Evolutionary conservation across 2,888 invertebrate species (phyloP), one percentile per base, ranked within the genome.

Genomic region (Trichopria drosophilae): DNA sequence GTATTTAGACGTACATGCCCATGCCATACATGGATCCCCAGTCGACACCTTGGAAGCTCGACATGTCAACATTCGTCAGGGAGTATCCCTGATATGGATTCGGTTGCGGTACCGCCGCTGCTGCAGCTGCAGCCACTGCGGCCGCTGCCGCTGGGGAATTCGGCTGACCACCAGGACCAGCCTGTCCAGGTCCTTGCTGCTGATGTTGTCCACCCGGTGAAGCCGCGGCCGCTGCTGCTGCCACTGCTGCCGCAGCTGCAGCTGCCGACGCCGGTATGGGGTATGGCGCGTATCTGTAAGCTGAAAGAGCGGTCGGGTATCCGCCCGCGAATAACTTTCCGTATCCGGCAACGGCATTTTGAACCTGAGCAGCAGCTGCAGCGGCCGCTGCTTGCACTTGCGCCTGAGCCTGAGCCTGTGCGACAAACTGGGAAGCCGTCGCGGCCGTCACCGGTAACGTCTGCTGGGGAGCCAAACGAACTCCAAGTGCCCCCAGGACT

Each of bases 1-100:
- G 32, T 36, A 22, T 76, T 81, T 84, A 88, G 75, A 91, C 90
- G 81, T 92, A 92, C 91, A 92, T 91, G 75, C 91, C 91, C 80
- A 92, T 89, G 70, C 91, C 90, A 77, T 93, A 93, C 88, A 92
- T 88, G 67, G 88, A 87, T 68, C 87, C 85, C 92, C 92, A 92
- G 78, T 92, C 92, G 64, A 93, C 89, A 53, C 90, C 88, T 77
- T 92, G 92, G 84, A 92, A 92, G 73, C 90, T 89, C 55, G 90
- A 87, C 92, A 92, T 92, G 79, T 92, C 92, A 57, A 92, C 90
- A 74, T 91, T 91, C 71, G 91, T 87, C 61, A 92, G 83, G 63
- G 88, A 88, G 78, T 91, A 91, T 37, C 85, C 85, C 67, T 85
- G 86, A 72, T 86, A 86, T 46, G 84, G 83, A 66, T 86, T 86